Percentiles rank a stretch among this genome's conserved stretches.
phyloP scores from a whole-genome alignment of 2,888 invertebrate species.

The Cataglyphis rosenhaueri region DNA sequence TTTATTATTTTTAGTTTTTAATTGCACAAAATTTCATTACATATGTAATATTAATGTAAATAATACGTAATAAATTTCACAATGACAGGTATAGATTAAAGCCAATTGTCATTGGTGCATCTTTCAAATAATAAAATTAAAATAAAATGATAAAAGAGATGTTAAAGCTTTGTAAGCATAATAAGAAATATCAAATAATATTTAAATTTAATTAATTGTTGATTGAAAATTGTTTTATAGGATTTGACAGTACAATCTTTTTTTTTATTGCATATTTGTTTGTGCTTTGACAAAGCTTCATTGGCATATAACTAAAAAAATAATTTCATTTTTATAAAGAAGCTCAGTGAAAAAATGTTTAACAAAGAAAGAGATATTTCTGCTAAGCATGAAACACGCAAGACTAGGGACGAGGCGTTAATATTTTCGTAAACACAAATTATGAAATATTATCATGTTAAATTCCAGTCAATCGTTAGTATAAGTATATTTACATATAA shows the following conservation, averaged over 20 bases:
- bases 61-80: background rate
- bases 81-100: slow-evolving; percentile 1
- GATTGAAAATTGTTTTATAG: slow-evolving; percentile 20
- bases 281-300: slow-evolving; percentile 8
- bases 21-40: slow-evolving; percentile 6
- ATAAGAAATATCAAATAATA: background rate
- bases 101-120: slow-evolving; percentile 1
- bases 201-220: slow-evolving; percentile 17
- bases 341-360: background rate
- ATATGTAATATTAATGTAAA: background rate
- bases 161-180: background rate
- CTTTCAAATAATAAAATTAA: slow-evolving; percentile 2
- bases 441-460: slow-evolving; percentile 28
- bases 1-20: background rate
- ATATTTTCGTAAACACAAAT: slow-evolving; percentile 18
- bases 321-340: slow-evolving; percentile 4
- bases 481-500: slow-evolving; percentile 46
- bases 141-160: slow-evolving; percentile 1
- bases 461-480: slow-evolving; percentile 53
- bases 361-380: background rate
- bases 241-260: background rate
- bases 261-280: background rate
- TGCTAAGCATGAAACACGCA: background rate
- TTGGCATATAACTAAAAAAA: background rate
- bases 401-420: slow-evolving; percentile 2